Conservation (phyloP, 2,888 invertebrate species). For the Drosophila barbarae region DNA sequence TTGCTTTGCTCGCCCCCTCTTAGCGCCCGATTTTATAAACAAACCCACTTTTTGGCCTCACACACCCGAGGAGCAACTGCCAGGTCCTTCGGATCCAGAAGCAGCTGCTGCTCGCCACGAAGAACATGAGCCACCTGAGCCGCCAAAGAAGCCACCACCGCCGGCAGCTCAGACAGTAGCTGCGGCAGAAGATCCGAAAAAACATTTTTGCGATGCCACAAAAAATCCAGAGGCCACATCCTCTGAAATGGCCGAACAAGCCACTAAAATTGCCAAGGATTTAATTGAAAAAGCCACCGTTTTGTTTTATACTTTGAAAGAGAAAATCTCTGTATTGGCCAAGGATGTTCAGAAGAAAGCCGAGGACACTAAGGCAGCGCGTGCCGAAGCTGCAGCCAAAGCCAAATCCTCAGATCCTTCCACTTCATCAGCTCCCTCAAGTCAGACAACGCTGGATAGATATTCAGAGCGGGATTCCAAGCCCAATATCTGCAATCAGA, state of each 20-base stretch:
- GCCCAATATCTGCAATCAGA: constrained; percentile 54
- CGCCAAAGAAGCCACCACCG: background rate
- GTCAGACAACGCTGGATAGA: constrained; percentile 2
- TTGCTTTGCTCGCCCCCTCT: constrained; percentile 86
- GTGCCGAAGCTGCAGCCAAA: background rate
- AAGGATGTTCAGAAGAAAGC: constrained; percentile 17
- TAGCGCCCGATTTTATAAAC: constrained; percentile 84
- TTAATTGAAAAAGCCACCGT: constrained; percentile 26
- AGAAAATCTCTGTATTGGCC: constrained; percentile 13
- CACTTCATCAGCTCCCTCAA: background rate
- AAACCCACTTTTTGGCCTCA: constrained; percentile 93
- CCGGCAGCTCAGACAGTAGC: background rate
- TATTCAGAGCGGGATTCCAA: background rate
- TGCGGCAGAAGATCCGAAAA: background rate
- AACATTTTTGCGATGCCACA: background rate
- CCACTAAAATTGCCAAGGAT: constrained; percentile 12
- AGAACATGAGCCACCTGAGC: constrained; percentile 2
- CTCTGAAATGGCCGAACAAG: constrained; percentile 30
- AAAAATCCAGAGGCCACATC: constrained; percentile 14
- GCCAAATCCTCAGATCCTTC: background rate
- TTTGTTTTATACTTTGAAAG: constrained; percentile 4
- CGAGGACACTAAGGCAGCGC: constrained; percentile 11
- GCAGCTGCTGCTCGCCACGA: constrained; percentile 19
- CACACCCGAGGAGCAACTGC: constrained; percentile 83
- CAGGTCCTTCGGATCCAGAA: constrained; percentile 43